These are phyloP conservation scores for Alfaro cultratus DNA, from an alignment of 2,797 vertebrate species.

Conservation along the genomic window DNA sequence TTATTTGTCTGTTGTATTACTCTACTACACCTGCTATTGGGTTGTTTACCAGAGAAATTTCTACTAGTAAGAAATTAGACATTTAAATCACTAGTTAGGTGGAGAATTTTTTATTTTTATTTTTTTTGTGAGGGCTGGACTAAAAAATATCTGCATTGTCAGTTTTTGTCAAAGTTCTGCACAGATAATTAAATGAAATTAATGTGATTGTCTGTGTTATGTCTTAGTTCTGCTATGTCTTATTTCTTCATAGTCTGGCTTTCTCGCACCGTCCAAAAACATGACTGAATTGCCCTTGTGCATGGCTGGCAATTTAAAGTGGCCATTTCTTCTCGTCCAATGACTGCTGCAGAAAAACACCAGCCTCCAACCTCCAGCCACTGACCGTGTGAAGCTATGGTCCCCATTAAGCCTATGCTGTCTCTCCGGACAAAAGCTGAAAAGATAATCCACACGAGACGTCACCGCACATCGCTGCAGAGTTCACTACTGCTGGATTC, in stretches of 20 bases:
- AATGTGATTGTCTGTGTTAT: not conserved
- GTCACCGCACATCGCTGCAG: constrained; percentile 56
- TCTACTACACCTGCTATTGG: not conserved
- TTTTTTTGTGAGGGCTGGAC: not conserved
- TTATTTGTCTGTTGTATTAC: not conserved
- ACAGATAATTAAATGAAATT: not conserved
- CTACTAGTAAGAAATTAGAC: not conserved
- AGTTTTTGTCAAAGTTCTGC: not conserved
- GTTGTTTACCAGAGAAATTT: not conserved
- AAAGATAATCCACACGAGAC: constrained; percentile 75
- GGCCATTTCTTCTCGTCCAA: not conserved
- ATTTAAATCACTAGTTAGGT: not conserved
- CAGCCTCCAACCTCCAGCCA: not conserved
- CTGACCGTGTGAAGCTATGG: constrained; percentile 31
- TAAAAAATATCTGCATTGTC: not conserved
- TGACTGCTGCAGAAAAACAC: not conserved
- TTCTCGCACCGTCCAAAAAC: not conserved
- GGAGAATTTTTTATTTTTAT: no score
- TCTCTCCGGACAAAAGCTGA: constrained; percentile 65
- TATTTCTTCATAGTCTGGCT: not conserved
- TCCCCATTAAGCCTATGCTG: constrained; percentile 61
- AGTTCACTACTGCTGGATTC: constrained; percentile 45
- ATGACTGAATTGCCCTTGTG: not conserved
- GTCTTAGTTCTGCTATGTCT: not conserved
- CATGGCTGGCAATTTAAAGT: no score